Evolutionary conservation across 1,140 invertebrate genomes (phyloP).

Genomic region (Drosophila subobscura): DNA sequence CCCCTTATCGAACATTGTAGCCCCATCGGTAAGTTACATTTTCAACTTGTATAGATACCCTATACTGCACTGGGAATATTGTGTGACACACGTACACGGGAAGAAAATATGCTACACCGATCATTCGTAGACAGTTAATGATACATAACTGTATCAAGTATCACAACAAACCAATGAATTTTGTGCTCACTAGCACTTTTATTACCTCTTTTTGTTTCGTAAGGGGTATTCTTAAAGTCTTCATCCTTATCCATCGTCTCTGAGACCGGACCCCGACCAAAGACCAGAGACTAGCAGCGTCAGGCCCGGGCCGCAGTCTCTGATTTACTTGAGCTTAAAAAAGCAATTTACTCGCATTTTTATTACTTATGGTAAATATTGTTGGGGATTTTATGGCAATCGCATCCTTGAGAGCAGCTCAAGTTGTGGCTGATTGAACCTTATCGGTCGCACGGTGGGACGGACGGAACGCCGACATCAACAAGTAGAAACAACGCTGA

Average conservation of each 20-base stretch:
- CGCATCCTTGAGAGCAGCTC: conserved; percentile 62
- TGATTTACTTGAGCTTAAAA: conserved; percentile 65
- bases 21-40: conserved; percentile 15
- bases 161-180: no score
- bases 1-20: conserved; percentile 48
- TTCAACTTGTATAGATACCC: conserved; percentile 5
- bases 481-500: conserved; percentile 38
- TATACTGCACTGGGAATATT: conserved; percentile 2
- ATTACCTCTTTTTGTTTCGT: not conserved
- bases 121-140: no score
- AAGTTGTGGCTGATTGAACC: conserved; percentile 49
- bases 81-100: no score
- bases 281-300: conserved; percentile 18
- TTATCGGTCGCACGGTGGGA: conserved; percentile 25
- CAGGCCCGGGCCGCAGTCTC: conserved; percentile 23
- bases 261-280: not conserved
- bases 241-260: not conserved
- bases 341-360: conserved; percentile 72
- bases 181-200: no score
- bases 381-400: conserved; percentile 64
- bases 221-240: conserved; percentile 8
- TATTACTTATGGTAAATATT: conserved; percentile 71
- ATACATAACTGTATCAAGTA: no score
- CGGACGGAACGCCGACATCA: conserved; percentile 14
- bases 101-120: no score